Evolutionary conservation across 2,797 vertebrate genomes (phyloP).

Genomic region (Pogoniulus pusillus): DNA sequence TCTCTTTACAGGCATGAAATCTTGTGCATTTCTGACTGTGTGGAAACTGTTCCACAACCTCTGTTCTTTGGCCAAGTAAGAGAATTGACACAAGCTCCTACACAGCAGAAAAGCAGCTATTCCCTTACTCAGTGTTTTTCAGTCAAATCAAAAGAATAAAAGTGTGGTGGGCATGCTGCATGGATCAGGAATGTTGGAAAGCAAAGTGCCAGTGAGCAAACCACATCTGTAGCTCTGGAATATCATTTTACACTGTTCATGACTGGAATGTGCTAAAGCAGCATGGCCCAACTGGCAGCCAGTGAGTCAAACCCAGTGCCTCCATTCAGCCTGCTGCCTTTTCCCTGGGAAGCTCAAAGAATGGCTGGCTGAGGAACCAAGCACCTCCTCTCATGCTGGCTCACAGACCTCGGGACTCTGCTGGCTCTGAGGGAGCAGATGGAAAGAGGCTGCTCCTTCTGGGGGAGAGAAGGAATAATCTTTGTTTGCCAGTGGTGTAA

Average conservation of each 20-base stretch:
- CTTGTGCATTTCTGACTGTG: background rate
- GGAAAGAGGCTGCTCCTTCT: background rate
- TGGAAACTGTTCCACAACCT: background rate
- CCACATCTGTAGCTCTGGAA: conserved; percentile 26
- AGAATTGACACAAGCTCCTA: background rate
- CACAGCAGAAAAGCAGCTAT: background rate
- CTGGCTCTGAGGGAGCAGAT: background rate
- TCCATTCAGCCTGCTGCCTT: background rate
- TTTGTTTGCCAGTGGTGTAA: background rate
- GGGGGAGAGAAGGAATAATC: background rate
- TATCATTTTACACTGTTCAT: conserved; percentile 30
- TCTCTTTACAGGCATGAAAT: background rate
- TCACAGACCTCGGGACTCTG: background rate
- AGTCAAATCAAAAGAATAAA: background rate
- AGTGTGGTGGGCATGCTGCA: background rate
- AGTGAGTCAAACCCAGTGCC: background rate
- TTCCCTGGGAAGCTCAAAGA: background rate
- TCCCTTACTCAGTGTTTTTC: background rate
- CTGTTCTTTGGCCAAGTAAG: background rate
- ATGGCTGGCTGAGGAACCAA: background rate
- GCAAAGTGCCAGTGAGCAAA: background rate
- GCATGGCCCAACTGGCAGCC: background rate
- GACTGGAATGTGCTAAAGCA: conserved; percentile 54
- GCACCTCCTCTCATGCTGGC: rapidly evolving
- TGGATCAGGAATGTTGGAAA: conserved; percentile 7